These are phyloP conservation scores for Megathymus violae DNA, from an alignment of 1,140 invertebrate genomes.

Conservation along the genomic window DNA sequence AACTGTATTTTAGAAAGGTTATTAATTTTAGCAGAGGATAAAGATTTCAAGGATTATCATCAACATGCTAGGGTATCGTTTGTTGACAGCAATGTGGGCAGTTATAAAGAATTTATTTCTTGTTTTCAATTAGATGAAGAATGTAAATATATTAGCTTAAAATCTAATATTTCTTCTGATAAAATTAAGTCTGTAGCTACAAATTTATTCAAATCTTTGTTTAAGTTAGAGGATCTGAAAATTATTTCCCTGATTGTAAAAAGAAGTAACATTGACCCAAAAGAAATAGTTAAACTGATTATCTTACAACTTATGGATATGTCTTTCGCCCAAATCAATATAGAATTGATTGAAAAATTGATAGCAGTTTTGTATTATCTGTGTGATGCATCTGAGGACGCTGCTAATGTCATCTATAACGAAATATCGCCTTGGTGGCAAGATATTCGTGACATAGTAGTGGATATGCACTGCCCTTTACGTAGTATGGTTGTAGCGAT, in stretches of 20 bases:
- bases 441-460: conserved; percentile 87
- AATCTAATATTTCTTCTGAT: conserved; percentile 66
- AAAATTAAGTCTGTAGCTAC: conserved; percentile 81
- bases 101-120: conserved; percentile 66
- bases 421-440: conserved; percentile 90
- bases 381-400: conserved; percentile 70
- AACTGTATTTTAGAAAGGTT: conserved; percentile 73
- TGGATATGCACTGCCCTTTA: conserved; percentile 88
- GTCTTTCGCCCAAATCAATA: conserved; percentile 76
- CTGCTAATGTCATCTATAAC: conserved; percentile 84
- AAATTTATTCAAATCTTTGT: conserved; percentile 85
- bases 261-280: conserved; percentile 84
- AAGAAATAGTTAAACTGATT: conserved; percentile 86
- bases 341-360: conserved; percentile 82
- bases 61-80: conserved; percentile 70
- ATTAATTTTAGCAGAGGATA: conserved; percentile 71
- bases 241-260: conserved; percentile 82
- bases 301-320: conserved; percentile 87
- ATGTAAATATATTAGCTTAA: conserved; percentile 62
- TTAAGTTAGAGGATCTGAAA: conserved; percentile 82
- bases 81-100: conserved; percentile 54
- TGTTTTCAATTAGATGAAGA: conserved; percentile 84
- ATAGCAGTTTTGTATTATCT: conserved; percentile 75
- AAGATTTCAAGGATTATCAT: conserved; percentile 64
- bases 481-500: conserved; percentile 90